Base-by-base conservation (phyloP, 1,140 invertebrate species). In the Lucilia cuprina region DNA sequence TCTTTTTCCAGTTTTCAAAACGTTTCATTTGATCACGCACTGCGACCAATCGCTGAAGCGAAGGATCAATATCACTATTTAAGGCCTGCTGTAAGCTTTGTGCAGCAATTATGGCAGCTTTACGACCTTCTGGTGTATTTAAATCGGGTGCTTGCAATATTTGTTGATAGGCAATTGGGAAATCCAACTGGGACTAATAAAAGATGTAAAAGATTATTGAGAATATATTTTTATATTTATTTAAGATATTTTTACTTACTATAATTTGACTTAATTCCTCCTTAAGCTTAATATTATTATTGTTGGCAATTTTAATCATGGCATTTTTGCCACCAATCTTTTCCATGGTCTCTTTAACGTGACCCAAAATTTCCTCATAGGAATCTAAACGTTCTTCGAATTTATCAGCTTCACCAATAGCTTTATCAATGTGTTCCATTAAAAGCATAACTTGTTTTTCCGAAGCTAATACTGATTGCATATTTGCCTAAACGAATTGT, bases 291-390 rank as follows among this genome's bases (percentile, higher is more conserved):
- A 95, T 94, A 87, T 97, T 96, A 90, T 99, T 98, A 84, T 93
- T 94, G 91, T 97, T 97, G 13, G 96, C 95, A 5, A 96, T 95
- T 90, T 97, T 95, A 88, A 98, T 96, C 86, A 96, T 94, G 7
- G 95, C 94, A 93, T 98, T 98, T 90, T 98, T 98, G 87, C 98
- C 96, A 86, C 97, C 97, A 92, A 98, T 97, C 87, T 97, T 96
- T 86, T 96, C 94, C 93, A 97, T 96, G 14, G 95, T 96, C 90
- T 96, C 96, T 86, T 95, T 93, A 7, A 97, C 96, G 90, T 96
- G 95, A 84, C 95, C 94, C 21, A 97, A 91, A 35, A 96, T 94
- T 87, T 96, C 95, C 90, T 97, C 96, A 90, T 97, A 97, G 60
- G 92, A 92, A 87, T 95, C 94, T 70, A 97, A 90, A 84, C 95